These are phyloP conservation scores for Ochotona curzoniae DNA, from an alignment of 2,113 vertebrate species.

Conservation along the genomic window DNA sequence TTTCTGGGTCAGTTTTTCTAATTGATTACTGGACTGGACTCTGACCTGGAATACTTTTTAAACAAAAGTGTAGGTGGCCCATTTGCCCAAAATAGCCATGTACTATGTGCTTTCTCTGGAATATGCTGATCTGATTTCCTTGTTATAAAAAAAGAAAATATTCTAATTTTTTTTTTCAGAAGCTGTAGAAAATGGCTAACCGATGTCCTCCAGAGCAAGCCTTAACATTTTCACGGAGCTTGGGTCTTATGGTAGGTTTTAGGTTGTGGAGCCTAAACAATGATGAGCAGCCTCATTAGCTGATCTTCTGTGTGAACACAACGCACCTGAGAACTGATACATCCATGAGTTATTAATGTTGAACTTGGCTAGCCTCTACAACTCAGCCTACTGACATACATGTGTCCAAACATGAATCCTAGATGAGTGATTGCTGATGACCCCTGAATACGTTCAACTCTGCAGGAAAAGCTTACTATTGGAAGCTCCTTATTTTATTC, in stretches of 20 bases:
- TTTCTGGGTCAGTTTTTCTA: not conserved
- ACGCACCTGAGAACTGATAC: not conserved
- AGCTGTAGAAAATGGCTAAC: not conserved
- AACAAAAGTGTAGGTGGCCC: not conserved
- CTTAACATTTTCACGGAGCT: not conserved
- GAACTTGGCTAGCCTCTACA: not conserved
- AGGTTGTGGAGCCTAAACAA: not conserved
- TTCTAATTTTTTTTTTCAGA: not conserved
- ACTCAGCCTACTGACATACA: not conserved
- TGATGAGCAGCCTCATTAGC: not conserved
- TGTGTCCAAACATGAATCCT: not conserved
- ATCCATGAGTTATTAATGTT: not conserved
- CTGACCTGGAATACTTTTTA: not conserved
- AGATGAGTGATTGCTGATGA: not conserved
- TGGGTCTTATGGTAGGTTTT: not conserved
- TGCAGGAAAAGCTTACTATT: not conserved
- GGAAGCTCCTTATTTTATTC: not conserved
- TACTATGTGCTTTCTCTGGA: not conserved
- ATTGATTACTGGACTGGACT: not conserved
- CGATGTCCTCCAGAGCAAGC: not conserved
- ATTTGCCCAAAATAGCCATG: conserved; percentile 24
- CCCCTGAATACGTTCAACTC: not conserved
- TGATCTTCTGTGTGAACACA: not conserved
- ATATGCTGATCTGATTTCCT: not conserved
- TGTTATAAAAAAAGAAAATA: not conserved